These are phyloP conservation scores for Syngnathus acus DNA, from an alignment of 2,797 vertebrate species.

Conservation along the genomic window DNA sequence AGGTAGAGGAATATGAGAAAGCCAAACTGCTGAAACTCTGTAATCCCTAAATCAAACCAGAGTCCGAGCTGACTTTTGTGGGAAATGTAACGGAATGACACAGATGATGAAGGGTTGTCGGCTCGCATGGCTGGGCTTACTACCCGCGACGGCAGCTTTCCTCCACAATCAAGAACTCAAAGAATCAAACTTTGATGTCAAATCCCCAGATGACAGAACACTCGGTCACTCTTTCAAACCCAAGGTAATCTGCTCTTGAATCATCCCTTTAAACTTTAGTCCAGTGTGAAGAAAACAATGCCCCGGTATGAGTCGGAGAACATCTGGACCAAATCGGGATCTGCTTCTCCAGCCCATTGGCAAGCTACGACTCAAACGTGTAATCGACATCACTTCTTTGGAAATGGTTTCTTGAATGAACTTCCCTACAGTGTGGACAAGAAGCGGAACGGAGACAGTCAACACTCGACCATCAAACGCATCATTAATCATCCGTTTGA, in stretches of 20 bases:
- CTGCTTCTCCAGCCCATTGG: conserved; percentile 48
- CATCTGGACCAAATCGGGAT: conserved; percentile 64
- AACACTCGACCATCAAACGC: conserved; percentile 26
- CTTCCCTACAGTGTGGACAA: conserved; percentile 10
- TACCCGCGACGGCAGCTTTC: conserved; percentile 12
- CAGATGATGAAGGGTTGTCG: conserved; percentile 2
- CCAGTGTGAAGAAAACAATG: conserved; percentile 44
- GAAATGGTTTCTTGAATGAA: conserved; percentile 7
- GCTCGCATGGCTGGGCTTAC: conserved; percentile 30
- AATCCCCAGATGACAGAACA: conserved; percentile 25
- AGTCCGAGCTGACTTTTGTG: background rate
- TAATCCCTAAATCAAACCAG: background rate
- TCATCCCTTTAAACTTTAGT: conserved; percentile 35
- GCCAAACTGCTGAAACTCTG: conserved; percentile 14
- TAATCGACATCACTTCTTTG: conserved; percentile 5
- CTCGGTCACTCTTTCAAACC: conserved; percentile 15
- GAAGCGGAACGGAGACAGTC: conserved; percentile 8
- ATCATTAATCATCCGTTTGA: conserved; percentile 52
- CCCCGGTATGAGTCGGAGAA: conserved; percentile 54
- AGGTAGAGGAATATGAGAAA: conserved; percentile 25
- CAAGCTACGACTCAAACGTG: conserved; percentile 32
- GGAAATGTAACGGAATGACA: conserved; percentile 1
- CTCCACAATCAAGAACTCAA: conserved; percentile 13
- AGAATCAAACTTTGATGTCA: conserved; percentile 3
- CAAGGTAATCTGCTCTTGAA: conserved; percentile 30